Percentiles rank a stretch among this genome's conserved stretches.
Evolutionary conservation across 2,797 vertebrate genomes (phyloP).

Genomic region (Chelonia mydas): DNA sequence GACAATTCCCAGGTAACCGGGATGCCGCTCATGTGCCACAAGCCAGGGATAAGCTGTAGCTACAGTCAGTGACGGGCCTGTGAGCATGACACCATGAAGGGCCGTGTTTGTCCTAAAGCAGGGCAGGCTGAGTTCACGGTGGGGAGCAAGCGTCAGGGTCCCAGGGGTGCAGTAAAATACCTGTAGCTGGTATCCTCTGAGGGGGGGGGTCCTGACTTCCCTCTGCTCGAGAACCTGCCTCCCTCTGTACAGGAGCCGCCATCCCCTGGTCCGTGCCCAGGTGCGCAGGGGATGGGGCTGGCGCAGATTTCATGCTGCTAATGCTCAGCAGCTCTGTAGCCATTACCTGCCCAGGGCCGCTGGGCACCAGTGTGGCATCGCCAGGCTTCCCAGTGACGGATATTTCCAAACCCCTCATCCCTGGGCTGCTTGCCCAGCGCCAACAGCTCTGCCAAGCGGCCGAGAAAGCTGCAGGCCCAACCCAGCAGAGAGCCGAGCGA

Average conservation of each 20-base stretch:
- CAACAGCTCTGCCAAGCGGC: background rate
- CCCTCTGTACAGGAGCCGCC: background rate
- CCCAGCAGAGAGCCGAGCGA: too few species aligned
- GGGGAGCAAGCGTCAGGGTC: accelerated
- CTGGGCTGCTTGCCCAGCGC: background rate
- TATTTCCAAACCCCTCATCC: background rate
- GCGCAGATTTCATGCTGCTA: background rate
- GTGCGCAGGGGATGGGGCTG: background rate
- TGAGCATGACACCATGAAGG: background rate
- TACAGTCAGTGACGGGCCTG: background rate
- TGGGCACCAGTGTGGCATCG: background rate
- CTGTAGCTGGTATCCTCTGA: background rate
- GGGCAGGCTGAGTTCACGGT: background rate
- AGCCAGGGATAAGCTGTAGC: background rate
- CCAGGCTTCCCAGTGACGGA: background rate
- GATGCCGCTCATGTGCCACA: too few species aligned
- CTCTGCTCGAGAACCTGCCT: background rate
- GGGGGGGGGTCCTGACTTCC: background rate
- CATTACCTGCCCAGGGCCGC: too few species aligned
- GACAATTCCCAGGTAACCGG: background rate
- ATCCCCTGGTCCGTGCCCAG: background rate
- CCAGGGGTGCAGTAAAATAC: background rate
- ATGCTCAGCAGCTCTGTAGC: background rate
- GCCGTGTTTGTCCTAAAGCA: background rate
- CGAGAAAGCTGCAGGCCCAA: too few species aligned